Evolutionary conservation across 2,888 invertebrate genomes (phyloP).

Genomic region (Callinectes sapidus): DNA sequence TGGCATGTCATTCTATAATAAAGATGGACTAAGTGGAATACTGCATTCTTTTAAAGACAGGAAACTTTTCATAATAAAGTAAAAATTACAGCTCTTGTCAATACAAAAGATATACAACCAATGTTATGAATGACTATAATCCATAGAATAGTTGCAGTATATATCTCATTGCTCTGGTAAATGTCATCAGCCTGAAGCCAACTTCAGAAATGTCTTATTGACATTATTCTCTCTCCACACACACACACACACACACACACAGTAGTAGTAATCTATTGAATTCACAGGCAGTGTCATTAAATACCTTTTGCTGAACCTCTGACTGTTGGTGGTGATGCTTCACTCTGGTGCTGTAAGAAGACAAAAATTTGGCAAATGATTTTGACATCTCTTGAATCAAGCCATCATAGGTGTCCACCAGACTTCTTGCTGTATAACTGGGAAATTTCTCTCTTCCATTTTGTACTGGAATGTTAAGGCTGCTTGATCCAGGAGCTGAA

Average conservation of each 20-base stretch:
- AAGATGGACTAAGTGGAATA: background rate
- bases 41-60: background rate
- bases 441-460: constrained; percentile 56
- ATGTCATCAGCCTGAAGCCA: background rate
- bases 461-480: constrained; percentile 58
- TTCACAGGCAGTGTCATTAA: background rate
- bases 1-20: background rate
- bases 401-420: constrained; percentile 58
- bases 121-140: background rate
- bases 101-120: background rate
- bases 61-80: background rate
- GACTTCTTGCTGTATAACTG: constrained; percentile 45
- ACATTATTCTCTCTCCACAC: background rate
- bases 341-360: constrained; percentile 53
- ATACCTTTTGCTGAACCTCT: constrained; percentile 57
- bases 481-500: constrained; percentile 44
- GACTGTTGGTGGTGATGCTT: constrained; percentile 45
- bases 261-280: background rate
- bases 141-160: background rate
- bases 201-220: background rate
- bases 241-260: background rate
- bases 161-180: background rate
- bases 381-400: constrained; percentile 57
- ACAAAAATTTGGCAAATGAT: constrained; percentile 56
- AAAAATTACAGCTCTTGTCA: background rate